These are phyloP conservation scores for Synanthedon myopaeformis DNA, from an alignment of 2,888 invertebrate genomes.

Conservation along the genomic window DNA sequence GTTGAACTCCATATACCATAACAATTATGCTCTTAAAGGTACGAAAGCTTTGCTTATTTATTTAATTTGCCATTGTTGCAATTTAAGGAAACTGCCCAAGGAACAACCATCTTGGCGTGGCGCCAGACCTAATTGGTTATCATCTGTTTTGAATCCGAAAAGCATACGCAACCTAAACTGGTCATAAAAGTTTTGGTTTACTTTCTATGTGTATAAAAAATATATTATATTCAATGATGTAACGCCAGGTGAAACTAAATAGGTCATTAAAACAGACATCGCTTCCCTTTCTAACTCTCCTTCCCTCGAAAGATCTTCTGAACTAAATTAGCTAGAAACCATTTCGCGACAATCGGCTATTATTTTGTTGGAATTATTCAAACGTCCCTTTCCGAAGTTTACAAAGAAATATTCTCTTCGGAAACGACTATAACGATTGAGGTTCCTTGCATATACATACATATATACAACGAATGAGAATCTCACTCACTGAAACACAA, in stretches of 20 bases:
- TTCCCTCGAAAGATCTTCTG: constrained; percentile 9
- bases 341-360: constrained; percentile 11
- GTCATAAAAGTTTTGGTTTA: no score
- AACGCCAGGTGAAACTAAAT: no score
- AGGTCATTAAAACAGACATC: no score
- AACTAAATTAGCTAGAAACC: constrained; percentile 11
- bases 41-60: neutral
- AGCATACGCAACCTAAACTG: no score
- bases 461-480: no score
- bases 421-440: no score
- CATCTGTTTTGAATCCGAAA: neutral
- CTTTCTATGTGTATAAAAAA: no score
- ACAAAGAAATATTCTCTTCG: neutral
- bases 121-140: constrained; percentile 8
- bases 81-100: constrained; percentile 10
- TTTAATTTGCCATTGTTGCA: constrained; percentile 8
- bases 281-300: neutral
- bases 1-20: neutral
- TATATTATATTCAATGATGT: no score
- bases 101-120: constrained; percentile 12
- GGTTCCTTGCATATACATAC: no score
- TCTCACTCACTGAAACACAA: no score
- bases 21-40: neutral
- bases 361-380: constrained; percentile 13
- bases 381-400: constrained; percentile 4